Evolutionary conservation across 2,797 vertebrate genomes (phyloP), one percentile per base, ranked within the genome.

Genomic region (Mus minutoides): DNA sequence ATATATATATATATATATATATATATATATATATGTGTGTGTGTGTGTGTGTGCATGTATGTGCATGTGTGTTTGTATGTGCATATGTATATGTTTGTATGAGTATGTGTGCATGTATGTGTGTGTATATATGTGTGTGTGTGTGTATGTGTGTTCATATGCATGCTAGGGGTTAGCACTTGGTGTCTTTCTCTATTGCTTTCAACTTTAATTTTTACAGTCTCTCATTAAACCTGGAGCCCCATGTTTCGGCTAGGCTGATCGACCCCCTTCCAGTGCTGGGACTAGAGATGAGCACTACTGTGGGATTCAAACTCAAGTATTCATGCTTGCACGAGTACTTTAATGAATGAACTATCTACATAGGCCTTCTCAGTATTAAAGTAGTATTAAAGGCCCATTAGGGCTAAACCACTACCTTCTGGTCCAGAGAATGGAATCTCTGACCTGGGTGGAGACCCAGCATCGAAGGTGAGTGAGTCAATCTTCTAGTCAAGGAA

Each of bases 41-140:
- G 1, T 79, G 9, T 79, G 17, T 79, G 3, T 79, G 14, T 46
- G 11, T 76, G 1, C 52, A 7, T 34, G 3, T 56, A 13, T 49
- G 29, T 78, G 6, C 4, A 2, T 26, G 13, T 37, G 1, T 82
- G 3, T 82, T 2, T 82, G 6, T 58, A 4, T 40, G 3, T 29
- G 7, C 40, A 0, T 60, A 1, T 60, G 6, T 40, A 3, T 43
- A 0, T 62, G 2, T 19, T 4, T 62, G 2, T 29, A 3, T 83
- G 8, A 46, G 2, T 19, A 2, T 62, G 2, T 29, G 2, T 83
- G 8, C 6, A 22, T 56, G 21, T 40, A 0, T 54, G 2, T 58
- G 6, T 58, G 1, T 80, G 6, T 40, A 0, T 37, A 0, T 76
- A 0, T 76, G 24, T 31, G 13, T 34, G 29, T 80, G 5, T 56